These are phyloP conservation scores for Alexandromys oeconomus DNA, from an alignment of 2,797 vertebrate species.

Conservation along the genomic window DNA sequence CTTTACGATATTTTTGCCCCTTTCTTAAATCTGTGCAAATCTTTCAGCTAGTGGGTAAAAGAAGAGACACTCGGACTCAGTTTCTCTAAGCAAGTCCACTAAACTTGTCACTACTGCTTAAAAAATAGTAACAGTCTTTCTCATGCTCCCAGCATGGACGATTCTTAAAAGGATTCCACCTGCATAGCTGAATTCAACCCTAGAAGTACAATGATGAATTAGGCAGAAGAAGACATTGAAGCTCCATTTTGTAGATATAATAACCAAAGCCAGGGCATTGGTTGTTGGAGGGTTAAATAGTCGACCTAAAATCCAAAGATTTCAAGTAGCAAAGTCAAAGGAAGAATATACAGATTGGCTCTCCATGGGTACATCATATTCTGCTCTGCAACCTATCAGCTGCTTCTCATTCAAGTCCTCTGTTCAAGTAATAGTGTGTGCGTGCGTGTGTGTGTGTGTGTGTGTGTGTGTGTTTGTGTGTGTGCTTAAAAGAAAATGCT, in stretches of 20 bases:
- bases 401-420: neutral
- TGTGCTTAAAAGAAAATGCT: neutral
- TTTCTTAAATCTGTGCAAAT: neutral
- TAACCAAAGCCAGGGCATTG: neutral
- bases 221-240: neutral
- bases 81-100: constrained; percentile 34
- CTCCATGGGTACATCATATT: neutral
- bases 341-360: neutral
- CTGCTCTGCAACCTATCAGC: neutral
- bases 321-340: neutral
- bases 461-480: neutral
- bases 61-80: neutral
- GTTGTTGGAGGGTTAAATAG: neutral
- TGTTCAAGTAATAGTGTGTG: neutral
- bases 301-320: neutral
- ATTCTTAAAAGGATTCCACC: neutral
- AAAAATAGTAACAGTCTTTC: neutral
- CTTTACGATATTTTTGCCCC: neutral
- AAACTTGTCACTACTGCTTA: neutral
- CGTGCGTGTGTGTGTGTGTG: too few relatives aligned
- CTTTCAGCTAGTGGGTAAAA: too few relatives aligned
- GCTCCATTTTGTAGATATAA: neutral
- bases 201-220: neutral
- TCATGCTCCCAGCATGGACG: neutral
- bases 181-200: neutral